Percentiles rank a stretch among this genome's conserved stretches.
phyloP scores from a whole-genome alignment of 2,797 vertebrate species.

The Hybognathus amarus region DNA sequence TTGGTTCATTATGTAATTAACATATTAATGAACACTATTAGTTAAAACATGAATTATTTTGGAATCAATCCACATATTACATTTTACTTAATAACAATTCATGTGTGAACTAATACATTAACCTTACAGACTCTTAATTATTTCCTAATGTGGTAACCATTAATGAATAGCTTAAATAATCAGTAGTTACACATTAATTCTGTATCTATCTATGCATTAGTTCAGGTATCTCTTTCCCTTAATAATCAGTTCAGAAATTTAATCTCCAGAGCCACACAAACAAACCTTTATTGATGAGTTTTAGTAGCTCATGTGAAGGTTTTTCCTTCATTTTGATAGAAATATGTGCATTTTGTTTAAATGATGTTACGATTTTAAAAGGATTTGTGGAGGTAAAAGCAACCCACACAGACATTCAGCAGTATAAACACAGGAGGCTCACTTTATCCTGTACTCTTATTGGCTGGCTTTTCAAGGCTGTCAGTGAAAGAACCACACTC shows the following conservation, averaged over 20 bases:
- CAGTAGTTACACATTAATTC: too few species aligned
- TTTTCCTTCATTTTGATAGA: not conserved
- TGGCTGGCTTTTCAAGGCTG: not conserved
- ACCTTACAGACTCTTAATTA: too few species aligned
- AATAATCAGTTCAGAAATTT: not conserved
- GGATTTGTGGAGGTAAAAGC: not conserved
- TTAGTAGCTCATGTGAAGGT: not conserved
- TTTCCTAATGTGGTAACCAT: too few species aligned
- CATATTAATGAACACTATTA: too few species aligned
- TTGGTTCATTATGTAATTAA: too few species aligned
- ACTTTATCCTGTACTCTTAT: not conserved
- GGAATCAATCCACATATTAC: too few species aligned
- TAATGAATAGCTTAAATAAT: too few species aligned
- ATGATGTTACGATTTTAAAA: not conserved
- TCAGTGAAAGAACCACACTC: not conserved
- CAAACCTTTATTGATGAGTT: not conserved
- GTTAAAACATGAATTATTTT: too few species aligned
- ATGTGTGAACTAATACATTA: too few species aligned
- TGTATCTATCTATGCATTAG: too few species aligned
- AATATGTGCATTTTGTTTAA: not conserved
- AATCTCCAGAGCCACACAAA: not conserved
- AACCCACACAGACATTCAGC: conserved; percentile 5
- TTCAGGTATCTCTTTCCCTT: too few species aligned
- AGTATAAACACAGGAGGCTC: conserved; percentile 13
- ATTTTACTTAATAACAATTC: too few species aligned